Evolutionary conservation across 2,797 vertebrate genomes (phyloP), one percentile per base, ranked within the genome.

Genomic region (Melanotaenia boesemani): DNA sequence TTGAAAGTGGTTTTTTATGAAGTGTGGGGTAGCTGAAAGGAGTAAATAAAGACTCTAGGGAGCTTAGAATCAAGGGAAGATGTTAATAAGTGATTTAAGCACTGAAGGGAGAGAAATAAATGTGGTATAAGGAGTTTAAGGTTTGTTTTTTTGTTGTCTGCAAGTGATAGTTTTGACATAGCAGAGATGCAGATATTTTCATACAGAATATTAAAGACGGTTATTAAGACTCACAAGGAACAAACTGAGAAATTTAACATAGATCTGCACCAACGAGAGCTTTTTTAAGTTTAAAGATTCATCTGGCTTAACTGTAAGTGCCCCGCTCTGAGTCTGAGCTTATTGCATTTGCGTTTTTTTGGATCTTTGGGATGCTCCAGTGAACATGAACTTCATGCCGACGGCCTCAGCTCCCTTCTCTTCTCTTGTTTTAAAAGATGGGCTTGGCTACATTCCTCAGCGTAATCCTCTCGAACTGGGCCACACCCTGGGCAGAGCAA

Each of bases 391-490:
- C 79, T 82, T 78, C 6, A 22, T 50, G 73, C 78, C 67, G 55
- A 4, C 70, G 63, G 71, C 80, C 80, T 71, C 67, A 8, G 1
- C 52, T 65, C 56, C 36, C 15, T 61, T 28, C 68, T 50, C 55
- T 74, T 6, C 80, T 52, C 70, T 80, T 86, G 77, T 89, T 90
- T 88, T 89, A 90, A 89, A 90, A 89, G 86, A 91, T 90, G 89
- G 89, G 89, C 83, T 85, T n/a, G 81, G 84, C 86, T 71, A 72
- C 92, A 94, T 94, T 94, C 93, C 92, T 91, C 83, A 9, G 78
- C 36, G 77, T 94, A 94, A 93, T 92, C 93, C 91, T 86, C 81
- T 80, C 61, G 58, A 90, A 90, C 84, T 79, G 89, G 88, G 87
- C 90, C 89, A 91, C 92, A 84, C 93, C 93, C 90, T 78, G 77